phyloP scores from a whole-genome alignment of 2,797 vertebrate genomes.

The Perodicticus potto region DNA sequence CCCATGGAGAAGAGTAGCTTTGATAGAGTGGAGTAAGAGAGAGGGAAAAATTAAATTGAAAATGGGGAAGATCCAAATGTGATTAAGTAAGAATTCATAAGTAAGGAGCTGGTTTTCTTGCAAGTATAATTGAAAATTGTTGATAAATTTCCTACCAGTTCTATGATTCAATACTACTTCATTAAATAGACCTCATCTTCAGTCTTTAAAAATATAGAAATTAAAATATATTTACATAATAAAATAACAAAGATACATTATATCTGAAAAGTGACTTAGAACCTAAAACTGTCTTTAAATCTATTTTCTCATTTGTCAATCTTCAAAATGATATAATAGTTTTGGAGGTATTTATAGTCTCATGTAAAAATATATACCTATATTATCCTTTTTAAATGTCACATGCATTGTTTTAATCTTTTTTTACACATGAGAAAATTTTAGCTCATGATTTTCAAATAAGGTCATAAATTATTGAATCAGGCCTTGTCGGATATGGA shows the following conservation, averaged over 20 bases:
- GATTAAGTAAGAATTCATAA: neutral
- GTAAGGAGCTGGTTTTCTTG: neutral
- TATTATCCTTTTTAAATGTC: neutral
- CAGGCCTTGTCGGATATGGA: neutral
- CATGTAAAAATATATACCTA: neutral
- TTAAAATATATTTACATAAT: constrained; percentile 18
- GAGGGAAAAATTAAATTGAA: neutral
- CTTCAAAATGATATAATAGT: neutral
- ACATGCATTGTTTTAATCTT: neutral
- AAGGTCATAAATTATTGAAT: constrained; percentile 25
- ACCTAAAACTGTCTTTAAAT: neutral
- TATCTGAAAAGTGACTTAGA: neutral
- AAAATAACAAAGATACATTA: neutral
- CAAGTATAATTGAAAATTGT: neutral
- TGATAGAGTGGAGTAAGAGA: neutral
- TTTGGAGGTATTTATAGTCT: neutral
- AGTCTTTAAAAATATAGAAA: neutral
- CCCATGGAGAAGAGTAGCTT: neutral
- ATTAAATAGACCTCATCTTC: neutral
- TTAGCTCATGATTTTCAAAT: neutral
- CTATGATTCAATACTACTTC: neutral
- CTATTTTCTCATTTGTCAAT: neutral
- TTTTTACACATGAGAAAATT: neutral
- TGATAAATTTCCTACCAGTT: neutral
- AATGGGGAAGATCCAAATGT: neutral